phyloP scores from a whole-genome alignment of 1,140 invertebrate species.

The Eciton burchellii region DNA sequence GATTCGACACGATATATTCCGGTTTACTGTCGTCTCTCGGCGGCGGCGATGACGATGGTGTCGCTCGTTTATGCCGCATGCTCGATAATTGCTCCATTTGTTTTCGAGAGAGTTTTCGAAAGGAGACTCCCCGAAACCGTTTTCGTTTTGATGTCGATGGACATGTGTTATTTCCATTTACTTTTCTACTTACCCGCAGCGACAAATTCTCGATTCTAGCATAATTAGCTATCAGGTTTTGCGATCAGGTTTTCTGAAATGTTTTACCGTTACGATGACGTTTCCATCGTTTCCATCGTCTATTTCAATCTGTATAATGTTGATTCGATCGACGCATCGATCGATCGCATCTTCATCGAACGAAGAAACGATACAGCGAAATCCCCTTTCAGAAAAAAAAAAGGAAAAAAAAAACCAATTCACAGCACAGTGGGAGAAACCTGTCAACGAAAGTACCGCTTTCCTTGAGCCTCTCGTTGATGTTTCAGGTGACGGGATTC shows the following conservation, averaged over 20 bases:
- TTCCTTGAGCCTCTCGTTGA: background rate
- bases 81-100: background rate
- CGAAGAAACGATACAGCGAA: background rate
- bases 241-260: no score
- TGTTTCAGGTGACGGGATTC: background rate
- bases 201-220: background rate
- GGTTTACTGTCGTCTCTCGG: background rate
- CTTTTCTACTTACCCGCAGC: no score
- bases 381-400: no score
- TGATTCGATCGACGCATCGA: background rate
- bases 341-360: background rate
- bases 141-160: background rate
- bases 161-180: background rate
- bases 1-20: slow-evolving; percentile 14
- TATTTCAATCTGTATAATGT: background rate
- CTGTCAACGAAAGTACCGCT: background rate
- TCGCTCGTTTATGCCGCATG: no score
- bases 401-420: background rate
- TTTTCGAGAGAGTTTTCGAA: background rate
- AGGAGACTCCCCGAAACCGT: background rate
- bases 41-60: no score
- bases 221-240: background rate
- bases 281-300: background rate
- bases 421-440: no score
- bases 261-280: background rate